Evolutionary conservation across 2,113 vertebrate species (phyloP).

Genomic region (Alethe diademata): DNA sequence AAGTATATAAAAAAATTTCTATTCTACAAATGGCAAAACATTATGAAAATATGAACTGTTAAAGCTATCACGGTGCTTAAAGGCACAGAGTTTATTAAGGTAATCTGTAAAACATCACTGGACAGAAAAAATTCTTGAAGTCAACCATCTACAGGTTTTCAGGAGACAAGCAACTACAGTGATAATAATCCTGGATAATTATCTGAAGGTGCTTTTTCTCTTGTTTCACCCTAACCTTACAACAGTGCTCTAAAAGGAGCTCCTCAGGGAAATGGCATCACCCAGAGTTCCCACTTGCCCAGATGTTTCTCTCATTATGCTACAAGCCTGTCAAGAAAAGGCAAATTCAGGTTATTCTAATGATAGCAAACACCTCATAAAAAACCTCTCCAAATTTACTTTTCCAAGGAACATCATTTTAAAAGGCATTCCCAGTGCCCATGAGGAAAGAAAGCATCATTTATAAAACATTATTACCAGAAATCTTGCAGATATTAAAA

Average conservation of each 20-base stretch:
- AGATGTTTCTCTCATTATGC: constrained; percentile 76
- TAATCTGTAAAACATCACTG: not conserved
- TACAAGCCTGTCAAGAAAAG: constrained; percentile 62
- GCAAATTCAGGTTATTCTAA: constrained; percentile 73
- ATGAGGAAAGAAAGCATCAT: constrained; percentile 64
- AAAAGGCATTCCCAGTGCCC: constrained; percentile 48
- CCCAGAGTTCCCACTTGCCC: constrained; percentile 61
- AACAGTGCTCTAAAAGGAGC: not conserved
- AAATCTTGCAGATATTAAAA: constrained; percentile 54
- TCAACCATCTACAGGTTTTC: not conserved
- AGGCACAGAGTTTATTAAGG: not conserved
- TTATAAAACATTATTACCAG: constrained; percentile 61
- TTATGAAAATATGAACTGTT: constrained; percentile 51
- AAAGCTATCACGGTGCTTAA: constrained; percentile 57
- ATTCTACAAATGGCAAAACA: constrained; percentile 53
- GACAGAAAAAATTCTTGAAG: not conserved
- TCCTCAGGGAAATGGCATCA: constrained; percentile 60
- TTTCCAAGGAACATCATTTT: constrained; percentile 70
- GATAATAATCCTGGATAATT: not conserved
- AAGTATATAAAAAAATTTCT: constrained; percentile 67
- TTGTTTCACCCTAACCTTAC: constrained; percentile 28
- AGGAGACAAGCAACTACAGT: not conserved
- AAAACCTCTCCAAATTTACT: constrained; percentile 71
- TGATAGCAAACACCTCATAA: constrained; percentile 77
- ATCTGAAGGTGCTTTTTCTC: constrained; percentile 10